Conservation (phyloP, 2,113 vertebrate genomes). For the Rana temporaria region DNA sequence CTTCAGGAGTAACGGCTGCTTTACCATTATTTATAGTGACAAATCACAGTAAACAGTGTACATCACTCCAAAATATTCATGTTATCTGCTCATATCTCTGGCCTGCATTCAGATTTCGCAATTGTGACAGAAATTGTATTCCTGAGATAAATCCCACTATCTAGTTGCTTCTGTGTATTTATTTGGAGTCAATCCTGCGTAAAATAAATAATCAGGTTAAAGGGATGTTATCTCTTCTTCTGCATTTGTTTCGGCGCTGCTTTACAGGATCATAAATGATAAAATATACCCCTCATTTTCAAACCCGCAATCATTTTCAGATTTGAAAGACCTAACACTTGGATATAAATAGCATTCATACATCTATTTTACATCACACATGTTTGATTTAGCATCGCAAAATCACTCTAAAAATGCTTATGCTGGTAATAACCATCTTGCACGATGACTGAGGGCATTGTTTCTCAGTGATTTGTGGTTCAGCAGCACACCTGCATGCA, state of each 20-base stretch:
- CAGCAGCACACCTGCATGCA: slow-evolving; percentile 47
- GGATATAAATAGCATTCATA: slow-evolving; percentile 57
- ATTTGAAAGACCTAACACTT: slow-evolving; percentile 56
- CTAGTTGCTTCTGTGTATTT: slow-evolving; percentile 88
- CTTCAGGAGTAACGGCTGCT: no score
- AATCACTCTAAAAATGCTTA: slow-evolving; percentile 56
- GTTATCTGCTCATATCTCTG: slow-evolving; percentile 84
- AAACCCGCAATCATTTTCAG: slow-evolving; percentile 72
- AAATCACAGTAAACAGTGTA: slow-evolving; percentile 85
- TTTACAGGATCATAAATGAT: slow-evolving; percentile 84
- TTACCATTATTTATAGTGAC: slow-evolving; percentile 65
- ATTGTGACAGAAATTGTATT: slow-evolving; percentile 85
- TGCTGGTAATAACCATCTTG: slow-evolving; percentile 55
- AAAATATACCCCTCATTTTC: slow-evolving; percentile 84
- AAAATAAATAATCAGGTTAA: slow-evolving; percentile 97
- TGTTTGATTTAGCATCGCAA: slow-evolving; percentile 56
- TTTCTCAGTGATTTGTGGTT: slow-evolving; percentile 50
- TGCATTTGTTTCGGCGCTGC: slow-evolving; percentile 78
- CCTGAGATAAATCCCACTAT: slow-evolving; percentile 87
- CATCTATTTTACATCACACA: slow-evolving; percentile 57
- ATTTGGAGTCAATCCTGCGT: slow-evolving; percentile 84
- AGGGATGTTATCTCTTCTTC: slow-evolving; percentile 94
- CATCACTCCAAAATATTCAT: slow-evolving; percentile 83
- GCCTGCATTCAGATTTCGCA: slow-evolving; percentile 80
- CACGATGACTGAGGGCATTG: slow-evolving; percentile 48